Conservation (phyloP, 2,797 vertebrate genomes). For the Leontopithecus rosalia region DNA sequence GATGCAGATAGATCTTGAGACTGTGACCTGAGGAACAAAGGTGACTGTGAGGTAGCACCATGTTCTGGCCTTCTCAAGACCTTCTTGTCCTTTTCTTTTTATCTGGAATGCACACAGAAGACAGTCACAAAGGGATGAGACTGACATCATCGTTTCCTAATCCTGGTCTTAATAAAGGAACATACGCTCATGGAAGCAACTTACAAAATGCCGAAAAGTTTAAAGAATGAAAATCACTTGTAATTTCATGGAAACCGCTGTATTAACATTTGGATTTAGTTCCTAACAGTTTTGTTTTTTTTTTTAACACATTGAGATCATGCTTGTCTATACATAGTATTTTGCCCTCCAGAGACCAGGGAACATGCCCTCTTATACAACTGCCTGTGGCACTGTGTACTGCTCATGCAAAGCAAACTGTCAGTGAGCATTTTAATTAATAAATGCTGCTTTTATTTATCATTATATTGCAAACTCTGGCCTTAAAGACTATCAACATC, state of each 20-base stretch:
- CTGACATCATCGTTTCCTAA: background rate
- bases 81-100: background rate
- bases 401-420: background rate
- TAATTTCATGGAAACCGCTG: background rate
- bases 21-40: background rate
- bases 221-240: background rate
- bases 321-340: fast-evolving
- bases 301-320: background rate
- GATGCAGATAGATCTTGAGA: background rate
- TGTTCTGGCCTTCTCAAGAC: background rate
- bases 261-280: background rate
- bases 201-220: background rate
- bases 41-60: background rate
- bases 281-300: background rate
- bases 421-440: background rate
- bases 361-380: fast-evolving
- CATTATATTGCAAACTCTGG: background rate
- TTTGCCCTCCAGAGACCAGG: background rate
- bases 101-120: background rate
- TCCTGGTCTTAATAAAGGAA: background rate
- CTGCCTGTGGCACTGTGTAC: fast-evolving
- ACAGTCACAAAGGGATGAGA: background rate
- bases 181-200: background rate
- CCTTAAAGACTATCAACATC: background rate
- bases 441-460: background rate